Base-by-base conservation (phyloP, 2,888 invertebrate species). In the Polymixis lichenea region DNA sequence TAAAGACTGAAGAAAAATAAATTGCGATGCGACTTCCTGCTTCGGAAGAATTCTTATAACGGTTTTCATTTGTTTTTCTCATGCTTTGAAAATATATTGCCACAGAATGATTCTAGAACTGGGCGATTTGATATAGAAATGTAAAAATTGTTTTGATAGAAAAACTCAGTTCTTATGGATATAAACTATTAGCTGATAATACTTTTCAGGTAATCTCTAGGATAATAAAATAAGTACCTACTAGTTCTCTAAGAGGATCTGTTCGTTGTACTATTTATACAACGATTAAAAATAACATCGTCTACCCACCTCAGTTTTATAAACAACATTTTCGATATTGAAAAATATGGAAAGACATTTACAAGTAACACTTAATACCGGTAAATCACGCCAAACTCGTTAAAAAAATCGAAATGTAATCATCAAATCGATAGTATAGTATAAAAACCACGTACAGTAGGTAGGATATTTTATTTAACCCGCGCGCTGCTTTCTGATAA, bases 401-500 rank as follows among this genome's bases (percentile, higher is more conserved):
- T 22, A 78, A 49, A 58, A 67, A 84, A 67, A 56, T 65, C 28
- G 56, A 72, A 75, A 75, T 74, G 77, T 85, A 80, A 83, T 85
- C 75, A 77, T 77, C 68, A 82, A 75, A 80, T 85, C 80, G 83
- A 80, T 73, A 66, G 70, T 75, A 75, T 60, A 72, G 66, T 69
- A 80, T 77, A 83, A 80, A 69, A 60, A 15, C 67, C 70, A 70
- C 28, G 28, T 51, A 73, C 60, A 82, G 62, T 78, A 67, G 65
- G 67, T 67, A 49, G 74, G 86, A 90, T 89, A 90, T 90, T 89
- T 90, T 90, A 90, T 92, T 92, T 88, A 90, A 89, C 85, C 87
- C 88, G 84, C 82, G 85, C 89, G 85, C 83, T 87, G 88, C 90
- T 89, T 87, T 87, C 88, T 90, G 91, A 91, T 91, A 93, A 95